phyloP scores from a whole-genome alignment of 2,888 invertebrate genomes.

The Mesorhabditis sp. region DNA sequence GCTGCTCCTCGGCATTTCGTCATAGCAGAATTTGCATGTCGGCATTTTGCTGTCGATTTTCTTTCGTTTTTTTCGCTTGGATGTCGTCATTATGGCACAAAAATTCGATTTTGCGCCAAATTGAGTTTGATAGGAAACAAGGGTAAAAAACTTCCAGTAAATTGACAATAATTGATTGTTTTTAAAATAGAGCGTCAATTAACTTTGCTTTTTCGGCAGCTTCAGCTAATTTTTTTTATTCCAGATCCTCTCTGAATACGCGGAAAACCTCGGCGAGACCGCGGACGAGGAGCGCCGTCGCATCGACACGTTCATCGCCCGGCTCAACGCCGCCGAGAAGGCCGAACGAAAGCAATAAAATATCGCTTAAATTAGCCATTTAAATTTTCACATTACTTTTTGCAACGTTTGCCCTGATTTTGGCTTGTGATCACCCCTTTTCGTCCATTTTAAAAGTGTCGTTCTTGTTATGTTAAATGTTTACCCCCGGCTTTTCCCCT shows the following conservation, averaged over 20 bases:
- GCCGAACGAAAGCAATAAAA: slow-evolving; percentile 6
- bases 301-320: slow-evolving; percentile 24
- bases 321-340: slow-evolving; percentile 7
- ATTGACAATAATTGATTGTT: neutral
- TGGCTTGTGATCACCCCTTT: too few species aligned
- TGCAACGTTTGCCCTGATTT: neutral
- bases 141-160: too few species aligned
- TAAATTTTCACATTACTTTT: slow-evolving; percentile 6
- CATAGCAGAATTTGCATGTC: too few species aligned
- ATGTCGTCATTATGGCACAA: neutral
- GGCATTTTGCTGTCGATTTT: too few species aligned
- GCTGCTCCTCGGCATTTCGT: too few species aligned
- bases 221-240: slow-evolving; percentile 9
- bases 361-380: neutral
- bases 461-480: too few species aligned
- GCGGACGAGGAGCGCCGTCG: slow-evolving; percentile 29
- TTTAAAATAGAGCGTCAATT: neutral
- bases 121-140: neutral
- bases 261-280: slow-evolving; percentile 35
- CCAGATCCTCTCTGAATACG: slow-evolving; percentile 35
- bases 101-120: slow-evolving; percentile 1
- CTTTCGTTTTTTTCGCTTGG: neutral
- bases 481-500: too few species aligned
- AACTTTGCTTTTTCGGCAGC: slow-evolving; percentile 1
- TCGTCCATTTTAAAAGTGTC: too few species aligned